Evolutionary conservation across 2,888 invertebrate species (phyloP).

Genomic region (Torymus tubicola): DNA sequence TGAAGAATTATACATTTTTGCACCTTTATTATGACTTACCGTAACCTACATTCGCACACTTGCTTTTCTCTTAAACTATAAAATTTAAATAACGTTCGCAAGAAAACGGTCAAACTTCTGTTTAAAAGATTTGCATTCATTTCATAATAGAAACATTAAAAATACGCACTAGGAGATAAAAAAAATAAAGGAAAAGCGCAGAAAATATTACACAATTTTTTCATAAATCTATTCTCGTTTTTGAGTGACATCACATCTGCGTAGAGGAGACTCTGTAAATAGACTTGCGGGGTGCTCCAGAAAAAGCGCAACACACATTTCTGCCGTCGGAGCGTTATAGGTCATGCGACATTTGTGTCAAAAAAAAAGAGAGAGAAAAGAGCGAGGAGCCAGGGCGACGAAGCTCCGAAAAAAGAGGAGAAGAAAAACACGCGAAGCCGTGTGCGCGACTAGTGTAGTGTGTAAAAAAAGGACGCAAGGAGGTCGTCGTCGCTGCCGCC

Average conservation of each 20-base stretch:
- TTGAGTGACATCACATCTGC: no score
- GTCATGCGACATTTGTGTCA: conserved; percentile 54
- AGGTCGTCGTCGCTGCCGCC: conserved; percentile 28
- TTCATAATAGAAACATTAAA: no score
- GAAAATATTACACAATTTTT: no score
- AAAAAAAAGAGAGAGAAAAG: conserved; percentile 8
- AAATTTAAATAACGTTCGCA: no score
- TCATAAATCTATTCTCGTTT: no score
- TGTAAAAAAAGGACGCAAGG: conserved; percentile 30
- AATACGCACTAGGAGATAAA: no score
- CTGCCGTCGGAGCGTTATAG: conserved; percentile 26
- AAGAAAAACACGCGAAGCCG: conserved; percentile 27
- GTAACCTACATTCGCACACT: no score
- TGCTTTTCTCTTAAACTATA: no score
- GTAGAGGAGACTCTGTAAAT: no score
- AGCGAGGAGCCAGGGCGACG: neutral
- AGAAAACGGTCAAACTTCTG: no score
- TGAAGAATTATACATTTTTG: neutral
- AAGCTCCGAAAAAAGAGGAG: conserved; percentile 21
- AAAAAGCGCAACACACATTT: conserved; percentile 31
- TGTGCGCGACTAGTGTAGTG: conserved; percentile 9
- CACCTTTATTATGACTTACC: neutral
- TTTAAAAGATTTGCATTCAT: no score
- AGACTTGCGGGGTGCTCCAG: neutral
- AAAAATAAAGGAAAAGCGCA: no score